Conservation (phyloP, 2,888 invertebrate species). For the Tinea trinotella region DNA sequence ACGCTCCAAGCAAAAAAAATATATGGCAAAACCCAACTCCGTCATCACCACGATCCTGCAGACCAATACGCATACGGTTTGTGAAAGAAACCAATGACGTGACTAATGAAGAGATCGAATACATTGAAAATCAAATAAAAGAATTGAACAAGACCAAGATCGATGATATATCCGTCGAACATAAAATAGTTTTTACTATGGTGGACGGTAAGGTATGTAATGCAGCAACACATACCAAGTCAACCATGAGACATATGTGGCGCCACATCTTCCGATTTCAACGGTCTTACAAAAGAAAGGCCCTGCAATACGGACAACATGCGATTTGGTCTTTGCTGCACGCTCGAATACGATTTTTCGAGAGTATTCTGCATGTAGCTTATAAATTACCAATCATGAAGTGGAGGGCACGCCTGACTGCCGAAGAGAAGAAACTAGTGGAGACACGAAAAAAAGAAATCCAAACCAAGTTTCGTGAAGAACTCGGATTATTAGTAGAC, state of each 20-base stretch:
- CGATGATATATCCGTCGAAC: slow-evolving; percentile 8
- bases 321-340: slow-evolving; percentile 18
- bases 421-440: slow-evolving; percentile 4
- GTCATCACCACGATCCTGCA: slow-evolving; percentile 28
- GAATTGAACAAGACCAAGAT: not conserved
- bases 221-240: too few relatives aligned
- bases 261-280: slow-evolving; percentile 34
- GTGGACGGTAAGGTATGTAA: slow-evolving; percentile 36
- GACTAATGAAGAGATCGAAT: slow-evolving; percentile 23
- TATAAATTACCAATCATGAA: slow-evolving; percentile 17
- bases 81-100: slow-evolving; percentile 23
- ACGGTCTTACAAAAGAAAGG: slow-evolving; percentile 26
- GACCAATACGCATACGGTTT: slow-evolving; percentile 27
- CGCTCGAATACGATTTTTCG: slow-evolving; percentile 18
- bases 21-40: slow-evolving; percentile 31
- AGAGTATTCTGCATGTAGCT: slow-evolving; percentile 17
- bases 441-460: slow-evolving; percentile 23
- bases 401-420: slow-evolving; percentile 10
- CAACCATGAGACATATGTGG: slow-evolving; percentile 36
- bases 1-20: too few relatives aligned
- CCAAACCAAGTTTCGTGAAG: slow-evolving; percentile 22
- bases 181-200: slow-evolving; percentile 27
- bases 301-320: not conserved
- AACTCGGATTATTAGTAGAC: slow-evolving; percentile 28
- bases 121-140: too few relatives aligned